Base-by-base conservation (phyloP, 2,113 vertebrate genomes). In the Saccopteryx leptura region DNA sequence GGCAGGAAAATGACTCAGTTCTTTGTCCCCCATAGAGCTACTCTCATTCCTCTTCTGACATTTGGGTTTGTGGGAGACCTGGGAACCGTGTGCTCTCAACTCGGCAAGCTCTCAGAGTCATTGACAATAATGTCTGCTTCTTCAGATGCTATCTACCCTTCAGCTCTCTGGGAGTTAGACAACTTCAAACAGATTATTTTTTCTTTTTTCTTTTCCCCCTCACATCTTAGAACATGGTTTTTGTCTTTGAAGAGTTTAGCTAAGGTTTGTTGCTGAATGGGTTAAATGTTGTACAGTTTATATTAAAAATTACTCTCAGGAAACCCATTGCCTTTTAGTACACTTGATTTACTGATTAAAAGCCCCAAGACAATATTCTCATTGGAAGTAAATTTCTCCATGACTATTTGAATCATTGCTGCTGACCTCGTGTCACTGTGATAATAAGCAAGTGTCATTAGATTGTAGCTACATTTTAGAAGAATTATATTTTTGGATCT, bases 301-400 rank as follows among this genome's bases (percentile, higher is more conserved):
- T 24, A 33, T 80, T n/a, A 92, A 88, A 92, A 80, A 76, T 78
- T 88, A 82, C 14, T 69, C 24, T 75, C 58, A 72, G 71, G 85
- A 78, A 96, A 76, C 8, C 11, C 50, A 68, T 0, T 56, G 39
- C n/a, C 33, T 95, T 94, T 50, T 9, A 14, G 54, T 63, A 46
- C 2, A 52, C 48, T 75, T 60, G 10, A 26, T 79, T 92, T 61
- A 52, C 19, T 87, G 50, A 89, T 78, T 39, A 75, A 84, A 72
- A 95, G n/a, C 7, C 2, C 63, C 56, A 92, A 71, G 18, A 60
- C 9, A 56, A 46, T 78, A 79, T 39, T 92, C 39, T 58, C 15
- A 56, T 5, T 75, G 74, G n/a, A 82, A 54, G 15, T 65, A 86
- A 89, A 95, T 48, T 54, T 46, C 46, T 58, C 54, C 23, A 26